Percentiles rank a stretch among this genome's conserved stretches.
phyloP scores from a whole-genome alignment of 2,797 vertebrate species.

The Holocentrus rufus region DNA sequence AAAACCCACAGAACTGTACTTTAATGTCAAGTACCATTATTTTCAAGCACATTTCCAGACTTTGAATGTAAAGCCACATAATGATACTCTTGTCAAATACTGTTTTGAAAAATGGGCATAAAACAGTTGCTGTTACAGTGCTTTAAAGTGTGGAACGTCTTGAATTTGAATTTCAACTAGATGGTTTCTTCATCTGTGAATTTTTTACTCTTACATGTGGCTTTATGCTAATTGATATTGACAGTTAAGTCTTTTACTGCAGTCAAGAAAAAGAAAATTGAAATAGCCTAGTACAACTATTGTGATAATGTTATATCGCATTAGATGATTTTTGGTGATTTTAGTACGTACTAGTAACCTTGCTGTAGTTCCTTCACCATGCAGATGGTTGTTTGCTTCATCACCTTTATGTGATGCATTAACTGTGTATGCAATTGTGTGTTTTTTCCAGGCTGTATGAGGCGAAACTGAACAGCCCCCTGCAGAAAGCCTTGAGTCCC shows the following conservation, averaged over 20 bases:
- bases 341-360: neutral
- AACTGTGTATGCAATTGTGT: neutral
- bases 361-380: neutral
- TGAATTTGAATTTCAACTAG: too few relatives aligned
- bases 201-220: neutral
- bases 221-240: too few relatives aligned
- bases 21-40: neutral
- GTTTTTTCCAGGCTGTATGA: constrained; percentile 89
- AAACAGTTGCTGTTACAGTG: neutral
- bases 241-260: too few relatives aligned
- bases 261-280: too few relatives aligned
- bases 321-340: neutral
- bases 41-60: neutral
- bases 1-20: neutral
- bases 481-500: constrained; percentile 91
- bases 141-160: too few relatives aligned
- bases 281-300: too few relatives aligned
- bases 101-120: neutral
- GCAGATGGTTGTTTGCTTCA: neutral
- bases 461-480: constrained; percentile 91
- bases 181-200: neutral
- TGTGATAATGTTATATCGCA: neutral
- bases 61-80: neutral
- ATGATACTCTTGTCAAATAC: neutral
- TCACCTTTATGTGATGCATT: neutral